phyloP scores from a whole-genome alignment of 2,797 vertebrate genomes.

The Enteromius afrohamiltoni region DNA sequence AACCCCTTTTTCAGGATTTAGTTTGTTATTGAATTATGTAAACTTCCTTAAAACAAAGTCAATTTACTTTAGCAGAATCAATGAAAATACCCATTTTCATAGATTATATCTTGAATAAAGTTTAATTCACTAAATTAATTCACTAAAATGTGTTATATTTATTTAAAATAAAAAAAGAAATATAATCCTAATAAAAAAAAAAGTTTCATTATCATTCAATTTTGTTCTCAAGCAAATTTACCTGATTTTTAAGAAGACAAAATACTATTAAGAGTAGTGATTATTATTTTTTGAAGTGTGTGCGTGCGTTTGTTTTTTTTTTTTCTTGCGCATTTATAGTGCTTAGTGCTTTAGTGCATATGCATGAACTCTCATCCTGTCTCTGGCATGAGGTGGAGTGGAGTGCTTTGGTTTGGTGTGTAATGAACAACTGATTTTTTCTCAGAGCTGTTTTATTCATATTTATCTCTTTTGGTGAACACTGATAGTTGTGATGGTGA shows the following conservation, averaged over 20 bases:
- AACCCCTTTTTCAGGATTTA: not conserved
- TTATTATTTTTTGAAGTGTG: not conserved
- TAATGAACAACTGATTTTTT: constrained; percentile 69
- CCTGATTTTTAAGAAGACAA: not conserved
- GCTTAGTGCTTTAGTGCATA: constrained; percentile 50
- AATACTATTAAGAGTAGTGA: not conserved
- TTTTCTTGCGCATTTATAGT: constrained; percentile 38
- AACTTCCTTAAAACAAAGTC: not conserved
- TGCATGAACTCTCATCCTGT: constrained; percentile 52
- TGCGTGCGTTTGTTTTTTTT: constrained; percentile 33
- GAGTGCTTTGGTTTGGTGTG: constrained; percentile 59
- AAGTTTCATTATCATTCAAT: not conserved
- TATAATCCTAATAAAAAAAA: not conserved
- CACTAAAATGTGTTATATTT: not conserved
- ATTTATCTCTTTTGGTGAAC: constrained; percentile 63
- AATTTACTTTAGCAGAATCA: not conserved
- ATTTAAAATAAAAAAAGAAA: not conserved
- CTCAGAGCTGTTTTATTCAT: constrained; percentile 64
- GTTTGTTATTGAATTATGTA: not conserved
- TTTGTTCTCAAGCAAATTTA: not conserved
- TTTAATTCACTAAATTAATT: not conserved
- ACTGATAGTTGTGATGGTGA: constrained; percentile 68
- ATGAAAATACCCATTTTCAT: not conserved
- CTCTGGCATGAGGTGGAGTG: constrained; percentile 49
- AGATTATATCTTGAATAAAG: not conserved